Evolutionary conservation across 2,888 invertebrate genomes (phyloP), one percentile per base, ranked within the genome.

Genomic region (Mesorhabditis sp.): DNA sequence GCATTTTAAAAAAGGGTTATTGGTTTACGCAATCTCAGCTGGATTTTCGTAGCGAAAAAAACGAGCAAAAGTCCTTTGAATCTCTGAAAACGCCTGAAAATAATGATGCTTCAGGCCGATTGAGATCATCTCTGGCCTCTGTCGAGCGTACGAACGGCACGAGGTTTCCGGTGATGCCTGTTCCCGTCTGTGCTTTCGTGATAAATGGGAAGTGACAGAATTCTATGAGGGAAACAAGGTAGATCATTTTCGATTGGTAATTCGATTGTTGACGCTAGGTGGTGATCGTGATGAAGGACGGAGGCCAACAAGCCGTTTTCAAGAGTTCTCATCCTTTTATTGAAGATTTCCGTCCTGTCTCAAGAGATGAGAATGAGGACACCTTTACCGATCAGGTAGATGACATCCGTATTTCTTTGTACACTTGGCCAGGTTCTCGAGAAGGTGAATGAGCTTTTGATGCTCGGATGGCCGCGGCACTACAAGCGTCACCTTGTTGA

Each of bases 101-200:
- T 28, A 28, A 28, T 28, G 28, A 28, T 13, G n/a, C 58, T 50
- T 50, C n/a, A 50, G 58, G n/a, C 58, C 58, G n/a, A 50, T 50
- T n/a, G 58, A 50, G 4, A 68, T 74, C 43, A 45, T 72, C 43
- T 69, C 72, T 10, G 13, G 43, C 15, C 70, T 84, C 42, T 84
- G 84, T 67, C 74, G 76, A 45, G 77, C 75, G 0, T 83, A 80
- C 69, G 68, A 72, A 28, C 66, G 71, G 28, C 76, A 80, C 5
- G 70, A 74, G 41, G 71, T 80, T 2, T 76, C 81, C 4, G 85
- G 85, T 10, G 83, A 84, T 69, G 74, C 83, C 4, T 86, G 85
- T 70, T 75, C 75, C 68, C 76, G 80, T n/a, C 69, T 85, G 5
- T 85, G 84, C 69, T 78, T 71, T 50, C 66, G 71, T 41, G 62